These are phyloP conservation scores for Andrena haemorrhoa DNA, from an alignment of 2,888 invertebrate genomes.

Conservation along the genomic window DNA sequence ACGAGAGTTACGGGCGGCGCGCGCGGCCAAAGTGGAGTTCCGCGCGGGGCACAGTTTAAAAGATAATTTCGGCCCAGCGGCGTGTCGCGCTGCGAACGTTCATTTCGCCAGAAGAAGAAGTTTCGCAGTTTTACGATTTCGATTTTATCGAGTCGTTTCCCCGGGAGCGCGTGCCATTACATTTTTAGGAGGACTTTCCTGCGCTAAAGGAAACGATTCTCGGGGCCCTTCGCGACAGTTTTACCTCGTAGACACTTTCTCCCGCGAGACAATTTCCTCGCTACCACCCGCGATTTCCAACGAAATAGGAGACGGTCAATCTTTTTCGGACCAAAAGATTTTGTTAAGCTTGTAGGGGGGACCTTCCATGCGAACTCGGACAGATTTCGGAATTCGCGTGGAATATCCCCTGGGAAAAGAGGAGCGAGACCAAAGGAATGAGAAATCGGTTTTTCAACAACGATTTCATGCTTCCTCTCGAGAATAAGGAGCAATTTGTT, in stretches of 20 bases:
- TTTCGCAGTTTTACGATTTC: slow-evolving; percentile 59
- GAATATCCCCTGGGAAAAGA: no score
- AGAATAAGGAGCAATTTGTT: slow-evolving; percentile 41
- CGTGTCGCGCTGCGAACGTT: slow-evolving; percentile 27
- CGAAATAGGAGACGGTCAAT: neutral
- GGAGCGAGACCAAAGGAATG: neutral
- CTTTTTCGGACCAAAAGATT: neutral
- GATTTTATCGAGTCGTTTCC: slow-evolving; percentile 45
- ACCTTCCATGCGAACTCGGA: no score
- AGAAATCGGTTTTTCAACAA: neutral
- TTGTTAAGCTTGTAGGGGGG: no score
- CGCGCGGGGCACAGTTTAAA: slow-evolving; percentile 30
- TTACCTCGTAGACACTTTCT: slow-evolving; percentile 10
- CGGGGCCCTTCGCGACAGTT: slow-evolving; percentile 14
- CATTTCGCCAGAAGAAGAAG: slow-evolving; percentile 36
- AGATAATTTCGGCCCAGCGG: slow-evolving; percentile 50
- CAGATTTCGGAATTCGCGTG: no score
- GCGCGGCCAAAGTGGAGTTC: slow-evolving; percentile 37
- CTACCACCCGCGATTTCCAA: neutral
- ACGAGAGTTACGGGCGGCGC: slow-evolving; percentile 14
- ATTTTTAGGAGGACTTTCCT: slow-evolving; percentile 32
- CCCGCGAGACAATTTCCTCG: neutral
- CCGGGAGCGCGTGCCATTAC: slow-evolving; percentile 36
- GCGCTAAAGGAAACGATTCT: slow-evolving; percentile 42
- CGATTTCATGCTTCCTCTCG: neutral